Evolutionary conservation across 2,888 invertebrate species (phyloP).

Genomic region (Bellardia bayeri): DNA sequence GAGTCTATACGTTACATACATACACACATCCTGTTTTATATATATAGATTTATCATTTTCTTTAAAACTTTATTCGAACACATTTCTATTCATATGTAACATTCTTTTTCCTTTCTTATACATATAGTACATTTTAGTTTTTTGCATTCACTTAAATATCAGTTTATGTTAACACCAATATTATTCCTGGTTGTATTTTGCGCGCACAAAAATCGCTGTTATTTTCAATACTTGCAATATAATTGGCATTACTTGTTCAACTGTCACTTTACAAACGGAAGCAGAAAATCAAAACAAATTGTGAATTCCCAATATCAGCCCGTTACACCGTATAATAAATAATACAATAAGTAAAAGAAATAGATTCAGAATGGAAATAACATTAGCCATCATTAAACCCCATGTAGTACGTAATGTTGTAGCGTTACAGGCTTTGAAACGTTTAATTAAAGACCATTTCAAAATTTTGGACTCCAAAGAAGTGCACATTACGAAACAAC

Average conservation of each 20-base stretch:
- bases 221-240: too few relatives aligned
- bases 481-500: slow-evolving; percentile 86
- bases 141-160: too few relatives aligned
- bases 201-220: neutral
- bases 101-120: too few relatives aligned
- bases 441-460: slow-evolving; percentile 89
- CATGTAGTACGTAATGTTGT: slow-evolving; percentile 92
- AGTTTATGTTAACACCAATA: too few relatives aligned
- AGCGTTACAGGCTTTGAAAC: slow-evolving; percentile 88
- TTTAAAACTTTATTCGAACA: neutral
- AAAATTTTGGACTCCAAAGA: slow-evolving; percentile 89
- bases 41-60: neutral
- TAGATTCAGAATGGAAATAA: slow-evolving; percentile 87
- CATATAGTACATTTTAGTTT: too few relatives aligned
- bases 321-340: neutral
- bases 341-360: neutral
- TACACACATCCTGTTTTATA: too few relatives aligned
- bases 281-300: slow-evolving; percentile 19
- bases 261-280: slow-evolving; percentile 4
- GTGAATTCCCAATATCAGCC: neutral
- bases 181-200: too few relatives aligned
- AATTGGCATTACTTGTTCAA: slow-evolving; percentile 16
- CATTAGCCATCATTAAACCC: slow-evolving; percentile 94
- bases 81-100: too few relatives aligned
- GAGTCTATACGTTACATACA: too few relatives aligned